Base-by-base conservation (phyloP, 1,140 invertebrate species). In the Geopemphigus sp. region DNA sequence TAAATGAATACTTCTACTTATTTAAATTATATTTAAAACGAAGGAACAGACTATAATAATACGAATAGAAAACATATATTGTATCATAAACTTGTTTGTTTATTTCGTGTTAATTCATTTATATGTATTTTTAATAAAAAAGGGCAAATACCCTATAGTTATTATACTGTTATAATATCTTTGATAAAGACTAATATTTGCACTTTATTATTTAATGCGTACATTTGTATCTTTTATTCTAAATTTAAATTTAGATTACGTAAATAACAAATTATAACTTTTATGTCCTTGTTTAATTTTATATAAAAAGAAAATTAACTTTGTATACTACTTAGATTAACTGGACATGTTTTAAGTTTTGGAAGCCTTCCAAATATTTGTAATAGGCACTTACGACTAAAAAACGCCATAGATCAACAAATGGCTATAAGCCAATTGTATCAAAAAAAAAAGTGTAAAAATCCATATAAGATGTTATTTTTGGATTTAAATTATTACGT, bases 311-410 rank as follows among this genome's bases (percentile, higher is more conserved):
- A 72, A 72, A 53, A 32, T 32, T 59, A 59, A 17, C 22, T 50
- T 50, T 68, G 39, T 10, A 73, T 56, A 56, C 17, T 73, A 39
- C 32, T 39, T 39, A 39, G 3, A 39, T 39, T 39, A 59, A 3
- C 57, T 47, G 26, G 39, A 61, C 39, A 61, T 61, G 56, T 45
- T 29, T 45, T 57, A 54, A 26, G 19, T 74, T 59, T 50, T 78
- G 74, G 74, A 78, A 6, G 39, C 26, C n/a, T 22, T 63, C 39
- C 74, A 78, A 78, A 45, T 57, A 78, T 50, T 50, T 78, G 15
- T 45, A 78, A 63, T 78, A 39, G 32, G 32, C 8, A 50, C 47
- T 12, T 12, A 78, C 29, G 39, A 19, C 39, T 78, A 47, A 61
- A 78, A 78, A 78, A 29, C 57, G 45, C 22, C 15, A 59, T 47